Conservation (phyloP, 2,797 vertebrate species). For the Sebastolobus altivelis region DNA sequence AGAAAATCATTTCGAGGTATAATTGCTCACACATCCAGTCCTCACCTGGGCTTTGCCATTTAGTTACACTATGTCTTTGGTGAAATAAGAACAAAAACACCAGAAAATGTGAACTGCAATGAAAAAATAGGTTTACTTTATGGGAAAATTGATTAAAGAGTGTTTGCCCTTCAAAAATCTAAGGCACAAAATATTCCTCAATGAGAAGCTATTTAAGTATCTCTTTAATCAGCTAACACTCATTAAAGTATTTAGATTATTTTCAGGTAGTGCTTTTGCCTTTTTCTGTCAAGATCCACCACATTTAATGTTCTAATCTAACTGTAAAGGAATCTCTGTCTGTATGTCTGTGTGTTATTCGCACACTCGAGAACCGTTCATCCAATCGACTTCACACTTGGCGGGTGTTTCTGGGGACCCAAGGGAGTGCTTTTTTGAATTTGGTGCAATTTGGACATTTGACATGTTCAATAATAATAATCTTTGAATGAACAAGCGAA, state of each 20-base stretch:
- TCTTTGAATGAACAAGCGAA: too few relatives aligned
- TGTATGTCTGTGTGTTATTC: background rate
- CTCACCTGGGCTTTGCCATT: slow-evolving; percentile 35
- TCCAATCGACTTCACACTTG: background rate
- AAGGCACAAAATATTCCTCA: background rate
- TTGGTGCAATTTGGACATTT: background rate
- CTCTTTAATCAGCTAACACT: background rate
- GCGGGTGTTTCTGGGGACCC: background rate
- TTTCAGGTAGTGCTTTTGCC: background rate
- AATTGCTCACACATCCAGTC: slow-evolving; percentile 48
- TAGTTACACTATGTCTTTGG: slow-evolving; percentile 12
- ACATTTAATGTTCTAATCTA: background rate
- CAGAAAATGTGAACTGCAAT: background rate
- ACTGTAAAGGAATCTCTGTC: too few relatives aligned
- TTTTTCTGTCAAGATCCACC: background rate
- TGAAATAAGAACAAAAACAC: slow-evolving; percentile 33
- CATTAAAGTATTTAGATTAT: background rate
- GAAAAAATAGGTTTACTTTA: slow-evolving; percentile 9
- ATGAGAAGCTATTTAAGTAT: background rate
- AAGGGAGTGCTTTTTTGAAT: background rate
- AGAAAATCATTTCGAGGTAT: slow-evolving; percentile 50
- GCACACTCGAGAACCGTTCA: background rate
- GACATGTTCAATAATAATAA: background rate
- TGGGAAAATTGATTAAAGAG: background rate
- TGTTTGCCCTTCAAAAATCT: slow-evolving; percentile 14